Percentiles rank a stretch among this genome's conserved stretches.
These are phyloP conservation scores for Muschampia staudingeri DNA, from an alignment of 2,888 invertebrate species.

Conservation along the genomic window DNA sequence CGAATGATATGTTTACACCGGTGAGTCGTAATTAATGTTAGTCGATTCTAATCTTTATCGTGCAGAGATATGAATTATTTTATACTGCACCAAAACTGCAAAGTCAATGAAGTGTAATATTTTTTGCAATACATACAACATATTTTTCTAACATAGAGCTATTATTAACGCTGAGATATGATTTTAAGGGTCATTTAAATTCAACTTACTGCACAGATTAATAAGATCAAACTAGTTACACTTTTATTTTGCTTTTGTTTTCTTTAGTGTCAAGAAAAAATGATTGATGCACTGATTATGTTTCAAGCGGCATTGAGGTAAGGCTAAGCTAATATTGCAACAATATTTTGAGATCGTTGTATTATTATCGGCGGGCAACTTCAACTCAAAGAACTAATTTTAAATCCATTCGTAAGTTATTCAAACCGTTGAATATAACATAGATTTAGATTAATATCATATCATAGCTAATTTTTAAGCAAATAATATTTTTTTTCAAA, in stretches of 20 bases:
- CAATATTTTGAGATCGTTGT: no score
- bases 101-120: conserved; percentile 5
- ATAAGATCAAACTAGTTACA: neutral
- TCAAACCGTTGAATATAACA: no score
- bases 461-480: no score
- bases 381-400: no score
- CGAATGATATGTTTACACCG: conserved; percentile 29
- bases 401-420: no score
- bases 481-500: no score
- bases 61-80: neutral
- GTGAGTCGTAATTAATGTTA: neutral
- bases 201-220: neutral
- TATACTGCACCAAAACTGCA: neutral
- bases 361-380: no score
- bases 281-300: conserved; percentile 26
- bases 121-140: neutral
- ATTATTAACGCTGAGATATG: neutral
- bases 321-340: conserved; percentile 18
- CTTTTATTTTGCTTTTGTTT: neutral
- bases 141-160: neutral
- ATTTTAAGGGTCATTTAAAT: neutral
- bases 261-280: conserved; percentile 25
- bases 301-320: conserved; percentile 23
- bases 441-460: no score
- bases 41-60: conserved; percentile 11